These are phyloP conservation scores for Galerucella pusilla DNA, from an alignment of 2,888 invertebrate genomes.

Conservation along the genomic window DNA sequence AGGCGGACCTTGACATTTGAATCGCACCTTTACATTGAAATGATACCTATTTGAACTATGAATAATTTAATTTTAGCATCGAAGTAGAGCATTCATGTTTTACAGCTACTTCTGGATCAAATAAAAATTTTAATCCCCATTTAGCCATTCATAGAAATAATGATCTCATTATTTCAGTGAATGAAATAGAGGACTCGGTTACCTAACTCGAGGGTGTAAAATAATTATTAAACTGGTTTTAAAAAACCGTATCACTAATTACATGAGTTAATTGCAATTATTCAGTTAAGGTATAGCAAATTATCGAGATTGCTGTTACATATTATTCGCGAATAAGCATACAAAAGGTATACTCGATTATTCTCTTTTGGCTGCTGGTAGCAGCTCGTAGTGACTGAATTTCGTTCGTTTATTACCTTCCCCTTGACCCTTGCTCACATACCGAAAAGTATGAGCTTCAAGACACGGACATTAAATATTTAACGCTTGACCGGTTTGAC, in stretches of 20 bases:
- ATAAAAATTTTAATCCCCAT: conserved; percentile 2
- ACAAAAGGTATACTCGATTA: too few relatives aligned
- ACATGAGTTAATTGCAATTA: conserved; percentile 6
- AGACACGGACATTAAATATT: too few relatives aligned
- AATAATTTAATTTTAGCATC: neutral
- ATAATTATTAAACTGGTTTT: conserved; percentile 8
- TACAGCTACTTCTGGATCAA: neutral
- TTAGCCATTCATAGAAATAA: conserved; percentile 10
- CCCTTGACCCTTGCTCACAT: too few relatives aligned
- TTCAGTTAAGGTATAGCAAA: neutral
- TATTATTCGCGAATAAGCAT: neutral
- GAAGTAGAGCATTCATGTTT: neutral
- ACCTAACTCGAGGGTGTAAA: conserved; percentile 9
- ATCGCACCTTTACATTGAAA: too few relatives aligned
- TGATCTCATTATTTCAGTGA: conserved; percentile 15
- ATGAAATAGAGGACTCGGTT: neutral
- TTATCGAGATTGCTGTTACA: neutral
- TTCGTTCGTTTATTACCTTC: too few relatives aligned
- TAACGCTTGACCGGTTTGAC: too few relatives aligned
- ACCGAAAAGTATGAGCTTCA: too few relatives aligned
- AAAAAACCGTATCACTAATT: conserved; percentile 2
- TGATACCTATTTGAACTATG: neutral
- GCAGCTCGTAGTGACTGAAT: too few relatives aligned
- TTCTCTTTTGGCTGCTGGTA: too few relatives aligned
- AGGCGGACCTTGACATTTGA: too few relatives aligned